Conservation (phyloP, 2,797 vertebrate genomes). For the Acanthurus lineatus region DNA sequence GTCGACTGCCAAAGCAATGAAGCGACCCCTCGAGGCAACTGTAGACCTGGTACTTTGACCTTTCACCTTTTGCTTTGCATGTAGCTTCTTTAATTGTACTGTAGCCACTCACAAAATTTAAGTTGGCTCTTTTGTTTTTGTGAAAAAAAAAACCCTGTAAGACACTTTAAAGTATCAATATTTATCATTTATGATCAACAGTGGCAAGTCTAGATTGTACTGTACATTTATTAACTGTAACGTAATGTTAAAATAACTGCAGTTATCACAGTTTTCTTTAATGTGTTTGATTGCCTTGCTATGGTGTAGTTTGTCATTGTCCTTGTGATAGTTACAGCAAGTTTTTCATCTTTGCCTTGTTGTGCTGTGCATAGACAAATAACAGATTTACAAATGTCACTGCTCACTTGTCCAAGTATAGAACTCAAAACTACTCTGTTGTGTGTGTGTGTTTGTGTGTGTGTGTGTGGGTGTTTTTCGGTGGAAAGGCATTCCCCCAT, state of each 20-base stretch:
- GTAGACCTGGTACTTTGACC: slow-evolving; percentile 91
- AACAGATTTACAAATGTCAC: slow-evolving; percentile 51
- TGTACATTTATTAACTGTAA: slow-evolving; percentile 53
- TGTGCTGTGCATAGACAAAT: slow-evolving; percentile 78
- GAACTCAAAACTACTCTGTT: slow-evolving; percentile 48
- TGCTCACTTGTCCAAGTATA: slow-evolving; percentile 15
- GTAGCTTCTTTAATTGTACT: slow-evolving; percentile 90
- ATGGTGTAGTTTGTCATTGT: slow-evolving; percentile 78
- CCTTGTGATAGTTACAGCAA: slow-evolving; percentile 76
- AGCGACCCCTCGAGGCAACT: slow-evolving; percentile 99
- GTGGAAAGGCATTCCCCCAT: slow-evolving; percentile 90
- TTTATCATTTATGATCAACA: slow-evolving; percentile 54
- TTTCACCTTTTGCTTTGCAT: slow-evolving; percentile 99
- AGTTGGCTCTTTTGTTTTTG: slow-evolving; percentile 72
- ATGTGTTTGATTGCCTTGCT: slow-evolving; percentile 75
- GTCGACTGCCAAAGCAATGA: slow-evolving; percentile 99
- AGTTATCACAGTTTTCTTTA: slow-evolving; percentile 49
- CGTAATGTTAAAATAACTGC: slow-evolving; percentile 69
- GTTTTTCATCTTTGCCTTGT: slow-evolving; percentile 72
- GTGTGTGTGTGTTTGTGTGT: slow-evolving; percentile 53
- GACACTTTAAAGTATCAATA: slow-evolving; percentile 65
- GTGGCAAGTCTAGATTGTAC: slow-evolving; percentile 62
- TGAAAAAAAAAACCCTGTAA: slow-evolving; percentile 67
- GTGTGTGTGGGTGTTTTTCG: slow-evolving; percentile 63
- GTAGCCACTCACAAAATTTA: slow-evolving; percentile 85